Conservation (phyloP, 2,113 vertebrate genomes). For the Odobenus rosmarus region DNA sequence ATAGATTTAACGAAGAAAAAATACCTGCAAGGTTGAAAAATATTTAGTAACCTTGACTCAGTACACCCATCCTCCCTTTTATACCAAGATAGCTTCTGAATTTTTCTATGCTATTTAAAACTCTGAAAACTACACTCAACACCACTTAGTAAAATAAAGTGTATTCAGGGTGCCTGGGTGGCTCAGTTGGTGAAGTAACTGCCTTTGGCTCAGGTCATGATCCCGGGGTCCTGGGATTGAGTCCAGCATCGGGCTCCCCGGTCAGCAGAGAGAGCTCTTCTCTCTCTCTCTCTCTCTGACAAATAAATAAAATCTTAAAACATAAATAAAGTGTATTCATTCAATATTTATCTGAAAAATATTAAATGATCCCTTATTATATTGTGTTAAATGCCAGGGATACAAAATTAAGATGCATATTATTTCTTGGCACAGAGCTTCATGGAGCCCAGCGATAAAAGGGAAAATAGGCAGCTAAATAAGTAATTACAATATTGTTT, state of each 20-base stretch:
- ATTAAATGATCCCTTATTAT: not conserved
- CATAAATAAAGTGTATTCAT: not conserved
- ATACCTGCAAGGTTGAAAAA: not conserved
- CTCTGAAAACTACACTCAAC: not conserved
- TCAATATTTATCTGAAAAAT: not conserved
- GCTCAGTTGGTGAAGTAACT: too few species aligned
- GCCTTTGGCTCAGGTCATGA: too few species aligned
- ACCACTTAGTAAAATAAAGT: not conserved
- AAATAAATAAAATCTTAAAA: not conserved
- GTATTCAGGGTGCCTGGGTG: too few species aligned
- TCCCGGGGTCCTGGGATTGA: too few species aligned
- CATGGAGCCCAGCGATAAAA: not conserved
- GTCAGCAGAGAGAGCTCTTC: too few species aligned
- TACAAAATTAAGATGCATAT: not conserved
- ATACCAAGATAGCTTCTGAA: not conserved
- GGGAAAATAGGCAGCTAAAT: not conserved
- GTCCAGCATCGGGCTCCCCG: too few species aligned
- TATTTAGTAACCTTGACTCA: not conserved
- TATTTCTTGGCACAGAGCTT: not conserved
- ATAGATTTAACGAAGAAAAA: not conserved
- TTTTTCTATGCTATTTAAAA: not conserved
- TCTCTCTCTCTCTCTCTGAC: too few species aligned
- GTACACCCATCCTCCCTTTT: not conserved
- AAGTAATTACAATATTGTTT: not conserved
- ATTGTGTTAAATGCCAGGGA: not conserved